Base-by-base conservation (phyloP, 2,797 vertebrate genomes). In the Enteromius afrohamiltoni region DNA sequence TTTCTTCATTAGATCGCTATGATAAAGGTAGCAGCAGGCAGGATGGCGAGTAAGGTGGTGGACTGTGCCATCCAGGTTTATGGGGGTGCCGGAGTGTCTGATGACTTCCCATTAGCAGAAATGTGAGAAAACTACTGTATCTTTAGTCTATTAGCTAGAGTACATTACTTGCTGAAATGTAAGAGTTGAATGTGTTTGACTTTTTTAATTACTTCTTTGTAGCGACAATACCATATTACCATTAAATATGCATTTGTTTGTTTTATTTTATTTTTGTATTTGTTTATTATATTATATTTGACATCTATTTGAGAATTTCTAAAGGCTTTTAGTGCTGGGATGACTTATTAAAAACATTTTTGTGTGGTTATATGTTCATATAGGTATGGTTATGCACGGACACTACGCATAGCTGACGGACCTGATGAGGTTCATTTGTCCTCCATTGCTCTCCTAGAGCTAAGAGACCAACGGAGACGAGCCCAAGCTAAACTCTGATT, bases 391-490 rank as follows among this genome's bases (percentile, higher is more conserved):
- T 80, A 94, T 0, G 88, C 87, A 0, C 93, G 96, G 47, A 92
- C 95, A 17, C 85, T 99, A 31, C 95, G 96, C 37, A 83, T 99
- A 13, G 97, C 97, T 0, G 97, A 99, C 0, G 97, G 98, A 4
- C 97, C 97, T 0, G 97, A 98, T 3, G 98, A 99, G 93, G 97
- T 99, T 68, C 97, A 99, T 82, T 96, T 99, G 77, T 97, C 97
- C 1, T 89, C 96, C 1, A 92, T 97, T 1, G 96, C 96, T 49
- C 89, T 70, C 71, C 91, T 96, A 87, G 98, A 99, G 85, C 92
- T 99, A 58, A 91, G 81, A 8, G 95, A 97, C 26, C 97, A 99
- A 88, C 89, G 94, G 0, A 92, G 91, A 83, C 86, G 74, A 17
- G 29, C 91, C 3, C 87, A 87, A 14, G 94, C 96, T 79, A 97